Base-by-base conservation (phyloP, 2,888 invertebrate species). In the Coronaproctus castanopsis region DNA sequence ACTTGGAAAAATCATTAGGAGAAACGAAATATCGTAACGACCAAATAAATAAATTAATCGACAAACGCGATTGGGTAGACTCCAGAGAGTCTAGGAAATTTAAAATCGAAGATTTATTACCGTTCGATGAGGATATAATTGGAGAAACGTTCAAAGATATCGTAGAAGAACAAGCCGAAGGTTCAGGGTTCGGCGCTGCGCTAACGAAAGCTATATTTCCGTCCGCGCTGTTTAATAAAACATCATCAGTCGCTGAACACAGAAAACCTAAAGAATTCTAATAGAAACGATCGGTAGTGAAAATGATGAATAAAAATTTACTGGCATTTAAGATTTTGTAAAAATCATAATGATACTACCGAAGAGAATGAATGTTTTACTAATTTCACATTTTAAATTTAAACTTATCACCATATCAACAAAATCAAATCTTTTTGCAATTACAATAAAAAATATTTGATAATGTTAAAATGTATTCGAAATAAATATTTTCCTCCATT, bases 1-100 rank as follows among this genome's bases (percentile, higher is more conserved):
- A 76, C 60, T 71, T 72, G 62, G 67, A 69, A 48, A 62, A 60
- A 61, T 72, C 74, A 61, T 68, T 75, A 3, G 73, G 74, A 61
- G 74, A 75, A 64, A 70, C 69, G 5, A n/a, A n/a, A n/a, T n/a
- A n/a, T n/a, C n/a, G n/a, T n/a, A 80, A 80, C 65, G 79, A 80
- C 67, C 73, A 74, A 36, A 73, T 74, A 62, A 68, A 74, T 3
- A 72, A 74, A 61, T 73, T 74, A 65, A 70, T 69, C 2, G 80
- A 80, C 65, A 78, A 80, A 67, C 62, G 73, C 55, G 73, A 72
- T 65, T 63, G 69, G 14, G 58, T 48, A 24, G 55, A 65, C 14
- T 64, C 64, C 20, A 64, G 67, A 63, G 64, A 63, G 50, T 65
- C 65, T 49, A 64, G 76, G 57, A 74, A 76, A 65, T 68, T 74